These are phyloP conservation scores for Tupaia chinensis DNA, from an alignment of 2,113 vertebrate species.

Conservation along the genomic window DNA sequence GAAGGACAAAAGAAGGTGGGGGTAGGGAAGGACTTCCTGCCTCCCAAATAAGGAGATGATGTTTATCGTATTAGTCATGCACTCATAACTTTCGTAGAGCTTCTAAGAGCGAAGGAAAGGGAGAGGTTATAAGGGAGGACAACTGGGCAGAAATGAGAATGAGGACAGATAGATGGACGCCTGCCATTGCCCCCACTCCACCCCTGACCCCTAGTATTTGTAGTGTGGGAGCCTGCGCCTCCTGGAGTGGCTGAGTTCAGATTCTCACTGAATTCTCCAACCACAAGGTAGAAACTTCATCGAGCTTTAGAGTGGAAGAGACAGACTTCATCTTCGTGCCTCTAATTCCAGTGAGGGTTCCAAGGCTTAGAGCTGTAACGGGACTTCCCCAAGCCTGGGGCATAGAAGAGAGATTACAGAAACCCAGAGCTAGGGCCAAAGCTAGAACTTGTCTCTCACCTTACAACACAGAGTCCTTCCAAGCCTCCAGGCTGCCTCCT, in stretches of 20 bases:
- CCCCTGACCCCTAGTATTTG: neutral
- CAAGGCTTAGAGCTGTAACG: neutral
- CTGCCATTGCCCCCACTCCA: fast-evolving
- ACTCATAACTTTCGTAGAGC: slow-evolving; percentile 50
- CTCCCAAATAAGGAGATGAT: slow-evolving; percentile 80
- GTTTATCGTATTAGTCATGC: slow-evolving; percentile 62
- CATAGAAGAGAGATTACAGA: neutral
- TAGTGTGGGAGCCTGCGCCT: neutral
- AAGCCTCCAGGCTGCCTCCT: neutral
- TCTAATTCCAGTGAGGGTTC: neutral
- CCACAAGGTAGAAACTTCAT: neutral
- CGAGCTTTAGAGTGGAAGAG: neutral
- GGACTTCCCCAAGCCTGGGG: neutral
- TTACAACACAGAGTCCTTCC: neutral
- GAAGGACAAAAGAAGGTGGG: neutral
- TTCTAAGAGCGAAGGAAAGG: neutral
- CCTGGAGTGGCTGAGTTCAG: neutral
- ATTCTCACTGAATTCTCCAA: neutral
- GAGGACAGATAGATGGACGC: neutral
- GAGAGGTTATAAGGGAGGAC: neutral
- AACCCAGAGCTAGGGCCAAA: neutral
- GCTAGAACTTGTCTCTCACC: neutral
- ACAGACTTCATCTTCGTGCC: neutral
- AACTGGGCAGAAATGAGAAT: too few species aligned
- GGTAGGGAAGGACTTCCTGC: slow-evolving; percentile 65